phyloP scores from a whole-genome alignment of 2,888 invertebrate species.

The Cancer borealis region DNA sequence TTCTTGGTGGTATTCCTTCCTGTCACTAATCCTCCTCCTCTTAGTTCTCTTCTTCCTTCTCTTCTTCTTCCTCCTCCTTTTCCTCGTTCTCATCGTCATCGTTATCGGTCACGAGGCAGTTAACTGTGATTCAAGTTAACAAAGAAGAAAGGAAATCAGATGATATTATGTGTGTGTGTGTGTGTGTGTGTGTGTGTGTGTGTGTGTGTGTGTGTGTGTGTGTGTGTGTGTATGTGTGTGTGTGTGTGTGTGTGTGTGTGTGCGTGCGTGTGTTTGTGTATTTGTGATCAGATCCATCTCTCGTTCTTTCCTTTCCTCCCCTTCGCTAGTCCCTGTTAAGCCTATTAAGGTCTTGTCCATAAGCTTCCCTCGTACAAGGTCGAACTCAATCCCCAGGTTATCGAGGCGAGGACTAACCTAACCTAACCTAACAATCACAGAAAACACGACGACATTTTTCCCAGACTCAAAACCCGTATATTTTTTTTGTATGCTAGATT shows the following conservation, averaged over 20 bases:
- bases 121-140: too few relatives aligned
- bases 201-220: constrained; percentile 8
- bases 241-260: background rate
- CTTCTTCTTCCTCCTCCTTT: background rate
- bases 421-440: background rate
- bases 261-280: background rate
- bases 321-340: background rate
- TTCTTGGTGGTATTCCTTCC: too few relatives aligned
- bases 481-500: background rate
- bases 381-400: background rate
- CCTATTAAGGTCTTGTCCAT: background rate
- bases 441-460: background rate
- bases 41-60: background rate
- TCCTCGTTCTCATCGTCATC: too few relatives aligned
- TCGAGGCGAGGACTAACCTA: background rate
- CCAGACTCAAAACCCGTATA: too few relatives aligned
- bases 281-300: background rate
- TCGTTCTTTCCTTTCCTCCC: background rate
- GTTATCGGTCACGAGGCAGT: too few relatives aligned
- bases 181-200: constrained; percentile 27
- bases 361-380: background rate
- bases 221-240: background rate
- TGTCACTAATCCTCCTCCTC: too few relatives aligned
- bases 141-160: too few relatives aligned
- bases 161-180: background rate